A percentile compares a stretch with the other conserved stretches of the same genome.
Conservation (phyloP, 2,888 invertebrate species). For the Nomada ruficornis region DNA sequence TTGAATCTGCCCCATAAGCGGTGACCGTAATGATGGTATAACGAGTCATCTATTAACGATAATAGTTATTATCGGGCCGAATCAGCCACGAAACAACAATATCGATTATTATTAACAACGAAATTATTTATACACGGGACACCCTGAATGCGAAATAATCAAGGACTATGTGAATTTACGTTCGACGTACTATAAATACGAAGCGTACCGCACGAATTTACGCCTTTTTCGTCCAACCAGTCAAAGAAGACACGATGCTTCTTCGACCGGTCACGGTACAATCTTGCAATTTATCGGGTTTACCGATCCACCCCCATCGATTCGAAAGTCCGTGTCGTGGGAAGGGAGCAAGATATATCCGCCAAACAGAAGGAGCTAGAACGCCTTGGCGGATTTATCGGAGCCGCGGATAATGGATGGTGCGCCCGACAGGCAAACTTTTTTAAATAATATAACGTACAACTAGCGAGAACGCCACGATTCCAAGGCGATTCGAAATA, state of each 20-base stretch:
- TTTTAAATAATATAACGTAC: conserved; percentile 77
- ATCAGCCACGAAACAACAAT: conserved; percentile 26
- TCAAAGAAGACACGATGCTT: not conserved
- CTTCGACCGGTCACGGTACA: conserved; percentile 38
- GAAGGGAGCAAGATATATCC: conserved; percentile 76
- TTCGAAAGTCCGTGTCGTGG: conserved; percentile 49
- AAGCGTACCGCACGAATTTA: not conserved
- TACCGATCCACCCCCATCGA: conserved; percentile 50
- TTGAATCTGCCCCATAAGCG: conserved; percentile 26
- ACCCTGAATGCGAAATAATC: conserved; percentile 38
- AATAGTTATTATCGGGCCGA: conserved; percentile 37
- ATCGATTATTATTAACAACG: conserved; percentile 44
- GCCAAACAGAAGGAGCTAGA: conserved; percentile 79
- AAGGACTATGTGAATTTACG: conserved; percentile 36
- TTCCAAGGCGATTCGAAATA: conserved; percentile 32
- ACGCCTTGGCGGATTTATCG: conserved; percentile 80
- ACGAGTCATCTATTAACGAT: conserved; percentile 39
- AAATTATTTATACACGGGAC: conserved; percentile 37
- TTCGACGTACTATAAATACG: conserved; percentile 3
- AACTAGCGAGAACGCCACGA: conserved; percentile 39
- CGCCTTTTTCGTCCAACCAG: not conserved
- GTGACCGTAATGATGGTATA: conserved; percentile 19
- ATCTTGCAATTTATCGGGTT: conserved; percentile 69
- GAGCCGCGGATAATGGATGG: conserved; percentile 80
- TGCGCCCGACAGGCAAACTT: conserved; percentile 62